Evolutionary conservation across 1,140 invertebrate species (phyloP).

Genomic region (Cyrtorhinus lividipennis): DNA sequence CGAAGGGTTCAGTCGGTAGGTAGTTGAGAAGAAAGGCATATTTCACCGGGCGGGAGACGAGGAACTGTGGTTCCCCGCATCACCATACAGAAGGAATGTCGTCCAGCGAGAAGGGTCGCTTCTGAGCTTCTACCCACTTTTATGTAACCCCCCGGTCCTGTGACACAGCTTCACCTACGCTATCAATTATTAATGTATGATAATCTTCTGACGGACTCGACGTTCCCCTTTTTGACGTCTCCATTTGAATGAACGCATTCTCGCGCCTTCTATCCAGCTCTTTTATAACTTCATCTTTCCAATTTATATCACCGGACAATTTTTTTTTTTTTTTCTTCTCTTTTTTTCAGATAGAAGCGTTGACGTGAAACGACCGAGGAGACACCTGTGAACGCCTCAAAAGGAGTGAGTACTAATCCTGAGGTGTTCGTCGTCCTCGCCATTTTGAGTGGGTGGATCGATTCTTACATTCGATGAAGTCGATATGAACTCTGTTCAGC

Average conservation of each 20-base stretch:
- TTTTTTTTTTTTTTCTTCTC: too few species aligned
- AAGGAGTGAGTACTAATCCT: too few species aligned
- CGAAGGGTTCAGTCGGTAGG: too few species aligned
- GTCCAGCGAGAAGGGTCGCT: slow-evolving; percentile 1
- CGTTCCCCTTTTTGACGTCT: background rate
- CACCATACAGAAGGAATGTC: background rate
- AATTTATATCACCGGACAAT: too few species aligned
- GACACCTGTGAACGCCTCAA: too few species aligned
- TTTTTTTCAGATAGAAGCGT: too few species aligned
- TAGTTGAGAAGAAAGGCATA: background rate
- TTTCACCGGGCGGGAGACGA: background rate
- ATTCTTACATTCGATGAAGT: too few species aligned
- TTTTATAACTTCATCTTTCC: background rate
- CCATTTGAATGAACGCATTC: background rate
- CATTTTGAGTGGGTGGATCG: too few species aligned
- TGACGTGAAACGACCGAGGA: too few species aligned
- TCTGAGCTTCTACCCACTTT: slow-evolving; percentile 5
- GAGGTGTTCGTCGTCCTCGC: too few species aligned
- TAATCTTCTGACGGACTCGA: background rate
- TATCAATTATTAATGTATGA: slow-evolving; percentile 9
- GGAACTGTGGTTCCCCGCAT: background rate
- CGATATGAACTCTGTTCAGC: too few species aligned
- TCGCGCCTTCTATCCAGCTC: background rate
- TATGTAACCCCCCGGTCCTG: background rate
- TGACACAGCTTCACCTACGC: background rate